phyloP scores from a whole-genome alignment of 2,888 invertebrate species.

The Mellilla xanthometata region DNA sequence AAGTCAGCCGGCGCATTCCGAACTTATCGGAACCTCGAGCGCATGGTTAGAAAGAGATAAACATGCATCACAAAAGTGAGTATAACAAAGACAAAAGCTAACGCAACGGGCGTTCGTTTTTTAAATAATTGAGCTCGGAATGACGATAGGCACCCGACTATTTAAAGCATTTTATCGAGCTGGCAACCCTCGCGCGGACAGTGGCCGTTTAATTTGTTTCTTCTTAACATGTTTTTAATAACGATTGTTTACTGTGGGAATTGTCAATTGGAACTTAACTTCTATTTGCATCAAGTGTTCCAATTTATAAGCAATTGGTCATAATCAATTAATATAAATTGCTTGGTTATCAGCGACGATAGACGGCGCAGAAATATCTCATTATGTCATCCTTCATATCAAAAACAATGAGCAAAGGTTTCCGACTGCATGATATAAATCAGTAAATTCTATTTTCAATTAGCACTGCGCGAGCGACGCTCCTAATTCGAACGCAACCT shows the following conservation, averaged over 20 bases:
- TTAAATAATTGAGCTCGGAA: constrained; percentile 79
- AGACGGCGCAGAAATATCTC: constrained; percentile 30
- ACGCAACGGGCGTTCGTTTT: constrained; percentile 68
- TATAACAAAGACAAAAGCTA: constrained; percentile 56
- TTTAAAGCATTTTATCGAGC: constrained; percentile 72
- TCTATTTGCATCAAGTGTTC: not conserved
- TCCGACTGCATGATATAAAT: constrained; percentile 61
- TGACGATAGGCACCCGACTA: constrained; percentile 76
- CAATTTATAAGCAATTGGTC: constrained; percentile 1
- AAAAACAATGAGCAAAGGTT: constrained; percentile 55
- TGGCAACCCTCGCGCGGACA: constrained; percentile 69
- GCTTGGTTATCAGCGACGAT: constrained; percentile 3
- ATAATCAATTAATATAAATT: constrained; percentile 5
- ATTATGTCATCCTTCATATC: constrained; percentile 41
- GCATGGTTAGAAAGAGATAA: constrained; percentile 58
- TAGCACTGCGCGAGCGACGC: constrained; percentile 63
- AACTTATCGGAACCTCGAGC: constrained; percentile 72
- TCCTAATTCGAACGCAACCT: constrained; percentile 75
- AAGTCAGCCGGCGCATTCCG: constrained; percentile 80
- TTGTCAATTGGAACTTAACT: not conserved
- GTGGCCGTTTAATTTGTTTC: constrained; percentile 72
- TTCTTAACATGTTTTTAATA: constrained; percentile 41
- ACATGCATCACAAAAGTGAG: constrained; percentile 49
- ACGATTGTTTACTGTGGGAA: constrained; percentile 10
- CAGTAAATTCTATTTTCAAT: constrained; percentile 72